These are phyloP conservation scores for Wasmannia auropunctata DNA, from an alignment of 1,140 invertebrate genomes.

Conservation along the genomic window DNA sequence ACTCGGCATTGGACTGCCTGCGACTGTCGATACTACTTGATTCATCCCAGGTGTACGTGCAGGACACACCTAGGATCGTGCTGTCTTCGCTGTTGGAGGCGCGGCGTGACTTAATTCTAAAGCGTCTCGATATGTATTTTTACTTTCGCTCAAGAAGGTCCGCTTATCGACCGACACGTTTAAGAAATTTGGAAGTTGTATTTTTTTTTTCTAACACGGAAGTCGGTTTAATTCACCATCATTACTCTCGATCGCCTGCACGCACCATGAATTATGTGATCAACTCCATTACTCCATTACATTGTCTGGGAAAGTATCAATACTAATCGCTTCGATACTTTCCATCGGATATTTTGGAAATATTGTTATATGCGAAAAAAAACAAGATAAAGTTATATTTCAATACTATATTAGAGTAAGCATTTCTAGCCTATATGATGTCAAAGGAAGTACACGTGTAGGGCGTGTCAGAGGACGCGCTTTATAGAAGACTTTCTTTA, in stretches of 20 bases:
- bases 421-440: not conserved
- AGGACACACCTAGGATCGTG: conserved; percentile 8
- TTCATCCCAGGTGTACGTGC: too few relatives aligned
- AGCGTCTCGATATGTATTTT: not conserved
- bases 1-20: not conserved
- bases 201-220: not conserved
- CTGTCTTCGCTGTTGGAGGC: not conserved
- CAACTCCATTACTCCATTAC: not conserved
- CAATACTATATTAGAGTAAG: not conserved
- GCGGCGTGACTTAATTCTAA: not conserved
- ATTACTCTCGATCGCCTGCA: not conserved
- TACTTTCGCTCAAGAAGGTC: not conserved
- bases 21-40: not conserved
- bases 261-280: not conserved
- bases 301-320: not conserved
- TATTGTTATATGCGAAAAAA: too few relatives aligned
- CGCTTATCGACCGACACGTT: not conserved
- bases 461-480: conserved; percentile 25
- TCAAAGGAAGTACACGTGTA: not conserved
- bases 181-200: not conserved
- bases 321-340: not conserved
- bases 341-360: not conserved
- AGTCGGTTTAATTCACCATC: not conserved
- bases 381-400: not conserved
- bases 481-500: not conserved